Conservation (phyloP, 2,888 invertebrate genomes). For the Apantesis nais region DNA sequence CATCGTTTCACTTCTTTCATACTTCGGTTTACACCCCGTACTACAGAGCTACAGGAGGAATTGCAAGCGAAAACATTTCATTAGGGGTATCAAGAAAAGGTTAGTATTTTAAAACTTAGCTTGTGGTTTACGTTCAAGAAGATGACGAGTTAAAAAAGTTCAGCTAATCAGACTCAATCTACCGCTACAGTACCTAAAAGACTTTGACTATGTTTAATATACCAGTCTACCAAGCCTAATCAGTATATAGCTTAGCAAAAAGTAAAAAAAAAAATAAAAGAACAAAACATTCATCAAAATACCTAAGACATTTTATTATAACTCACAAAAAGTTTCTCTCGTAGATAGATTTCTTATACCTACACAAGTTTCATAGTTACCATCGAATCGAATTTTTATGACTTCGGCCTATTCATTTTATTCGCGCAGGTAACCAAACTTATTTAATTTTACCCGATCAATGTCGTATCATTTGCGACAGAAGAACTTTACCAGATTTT, state of each 20-base stretch:
- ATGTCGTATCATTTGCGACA: constrained; percentile 47
- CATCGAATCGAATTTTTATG: not conserved
- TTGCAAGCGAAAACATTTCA: too few species aligned
- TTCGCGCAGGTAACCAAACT: constrained; percentile 20
- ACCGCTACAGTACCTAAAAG: not conserved
- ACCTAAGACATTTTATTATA: not conserved
- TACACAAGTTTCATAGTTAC: not conserved
- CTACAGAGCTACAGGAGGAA: too few species aligned
- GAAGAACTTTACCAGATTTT: constrained; percentile 46
- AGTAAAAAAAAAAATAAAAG: not conserved
- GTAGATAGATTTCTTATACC: not conserved
- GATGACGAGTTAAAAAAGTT: not conserved
- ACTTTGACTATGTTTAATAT: too few species aligned
- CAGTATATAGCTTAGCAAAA: not conserved
- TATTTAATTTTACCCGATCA: constrained; percentile 46
- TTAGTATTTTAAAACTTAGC: not conserved
- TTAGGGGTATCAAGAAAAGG: not conserved
- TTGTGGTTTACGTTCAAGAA: not conserved
- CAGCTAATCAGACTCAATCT: not conserved
- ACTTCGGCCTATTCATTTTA: constrained; percentile 7
- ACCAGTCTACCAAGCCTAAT: not conserved
- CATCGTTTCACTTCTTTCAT: too few species aligned
- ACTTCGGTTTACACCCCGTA: too few species aligned
- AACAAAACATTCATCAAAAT: not conserved
- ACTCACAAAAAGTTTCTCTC: not conserved